These are phyloP conservation scores for Eulemur mongoz DNA, from an alignment of 2,797 vertebrate species.

Conservation along the genomic window DNA sequence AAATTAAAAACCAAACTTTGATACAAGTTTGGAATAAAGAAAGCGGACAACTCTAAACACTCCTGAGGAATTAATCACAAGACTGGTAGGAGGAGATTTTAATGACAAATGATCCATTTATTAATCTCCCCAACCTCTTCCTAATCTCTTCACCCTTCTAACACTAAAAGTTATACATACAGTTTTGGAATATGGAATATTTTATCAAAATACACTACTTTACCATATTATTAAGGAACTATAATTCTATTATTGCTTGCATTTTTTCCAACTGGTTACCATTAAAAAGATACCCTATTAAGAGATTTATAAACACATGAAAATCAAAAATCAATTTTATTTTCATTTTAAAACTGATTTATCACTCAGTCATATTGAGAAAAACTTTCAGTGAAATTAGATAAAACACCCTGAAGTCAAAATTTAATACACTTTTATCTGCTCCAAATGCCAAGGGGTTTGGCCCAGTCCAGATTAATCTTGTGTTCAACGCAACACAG, in stretches of 20 bases:
- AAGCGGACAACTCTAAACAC: background rate
- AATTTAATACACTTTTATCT: slow-evolving; percentile 1
- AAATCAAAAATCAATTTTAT: slow-evolving; percentile 45
- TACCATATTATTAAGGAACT: background rate
- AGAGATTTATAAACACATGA: background rate
- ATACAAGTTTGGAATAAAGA: background rate
- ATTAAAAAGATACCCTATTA: background rate
- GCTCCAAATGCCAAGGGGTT: background rate
- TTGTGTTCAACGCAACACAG: background rate
- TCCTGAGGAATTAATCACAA: slow-evolving; percentile 21
- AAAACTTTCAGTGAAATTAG: background rate
- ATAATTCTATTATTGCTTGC: background rate
- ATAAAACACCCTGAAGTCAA: background rate
- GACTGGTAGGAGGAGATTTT: slow-evolving; percentile 6
- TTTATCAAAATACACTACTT: slow-evolving; percentile 10
- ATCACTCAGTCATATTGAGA: background rate
- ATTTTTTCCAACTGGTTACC: slow-evolving; percentile 5
- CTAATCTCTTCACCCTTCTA: background rate
- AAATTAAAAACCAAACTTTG: slow-evolving; percentile 23
- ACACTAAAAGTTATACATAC: background rate
- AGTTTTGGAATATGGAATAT: background rate
- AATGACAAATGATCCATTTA: background rate
- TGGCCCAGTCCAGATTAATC: background rate
- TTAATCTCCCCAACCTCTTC: background rate
- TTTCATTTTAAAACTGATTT: slow-evolving; percentile 40